phyloP scores from a whole-genome alignment of 1,140 invertebrate species.

The Oppia nitens region DNA sequence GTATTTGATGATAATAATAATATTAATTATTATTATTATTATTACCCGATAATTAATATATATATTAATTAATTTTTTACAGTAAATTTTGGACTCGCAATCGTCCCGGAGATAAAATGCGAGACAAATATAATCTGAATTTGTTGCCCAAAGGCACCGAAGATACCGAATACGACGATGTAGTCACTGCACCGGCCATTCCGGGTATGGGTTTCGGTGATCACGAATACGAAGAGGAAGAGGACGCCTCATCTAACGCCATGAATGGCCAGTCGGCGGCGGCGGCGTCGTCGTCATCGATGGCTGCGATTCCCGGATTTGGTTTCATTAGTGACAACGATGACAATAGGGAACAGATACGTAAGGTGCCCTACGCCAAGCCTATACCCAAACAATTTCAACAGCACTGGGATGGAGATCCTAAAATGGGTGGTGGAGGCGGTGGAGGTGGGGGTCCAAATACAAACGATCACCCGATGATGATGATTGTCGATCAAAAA shows the following conservation, averaged over 20 bases:
- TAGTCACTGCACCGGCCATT: conserved; percentile 42
- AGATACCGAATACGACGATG: conserved; percentile 48
- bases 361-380: conserved; percentile 65
- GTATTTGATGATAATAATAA: conserved; percentile 25
- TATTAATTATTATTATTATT: conserved; percentile 3
- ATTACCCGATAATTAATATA: neutral
- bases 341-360: conserved; percentile 20
- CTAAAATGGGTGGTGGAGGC: neutral
- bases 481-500: neutral
- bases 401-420: conserved; percentile 56
- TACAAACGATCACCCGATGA: neutral
- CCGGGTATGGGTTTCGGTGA: conserved; percentile 92
- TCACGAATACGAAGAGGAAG: conserved; percentile 25
- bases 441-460: too few species aligned
- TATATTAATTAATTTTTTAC: conserved; percentile 5
- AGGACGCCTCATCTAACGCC: conserved; percentile 40
- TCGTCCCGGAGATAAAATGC: conserved; percentile 90
- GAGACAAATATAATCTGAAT: conserved; percentile 89
- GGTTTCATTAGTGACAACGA: neutral
- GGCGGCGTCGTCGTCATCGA: neutral
- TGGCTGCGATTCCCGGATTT: neutral
- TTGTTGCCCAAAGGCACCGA: conserved; percentile 57
- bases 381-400: conserved; percentile 90
- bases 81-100: conserved; percentile 98
- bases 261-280: conserved; percentile 28